These are phyloP conservation scores for Octopus bimaculoides DNA, from an alignment of 1,140 invertebrate species.

Conservation along the genomic window DNA sequence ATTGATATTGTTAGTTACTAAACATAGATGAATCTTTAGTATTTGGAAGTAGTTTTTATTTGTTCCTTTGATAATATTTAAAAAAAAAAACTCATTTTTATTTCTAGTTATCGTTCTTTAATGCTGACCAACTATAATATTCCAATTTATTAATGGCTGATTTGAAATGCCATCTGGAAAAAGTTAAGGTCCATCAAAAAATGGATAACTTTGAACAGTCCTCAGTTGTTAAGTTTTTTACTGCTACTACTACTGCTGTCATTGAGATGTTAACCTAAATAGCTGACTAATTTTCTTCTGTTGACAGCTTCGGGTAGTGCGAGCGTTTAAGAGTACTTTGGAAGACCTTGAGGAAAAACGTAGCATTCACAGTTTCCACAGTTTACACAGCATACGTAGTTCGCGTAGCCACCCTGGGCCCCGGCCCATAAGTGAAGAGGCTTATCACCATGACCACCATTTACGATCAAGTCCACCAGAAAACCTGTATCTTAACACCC, in stretches of 20 bases:
- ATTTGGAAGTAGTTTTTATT: too few species aligned
- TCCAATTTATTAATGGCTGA: too few species aligned
- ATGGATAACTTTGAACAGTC: constrained; percentile 8
- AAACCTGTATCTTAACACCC: constrained; percentile 14
- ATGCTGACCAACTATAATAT: too few species aligned
- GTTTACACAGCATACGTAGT: constrained; percentile 89
- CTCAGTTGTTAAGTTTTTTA: constrained; percentile 6
- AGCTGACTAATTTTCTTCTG: constrained; percentile 23
- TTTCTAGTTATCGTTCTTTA: too few species aligned
- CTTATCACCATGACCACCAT: constrained; percentile 18
- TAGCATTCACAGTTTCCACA: constrained; percentile 91
- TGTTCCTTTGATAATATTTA: too few species aligned
- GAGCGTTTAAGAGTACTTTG: constrained; percentile 99
- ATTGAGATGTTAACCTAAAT: constrained; percentile 15
- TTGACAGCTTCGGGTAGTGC: constrained; percentile 97
- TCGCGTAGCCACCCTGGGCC: constrained; percentile 75
- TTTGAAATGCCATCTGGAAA: too few species aligned
- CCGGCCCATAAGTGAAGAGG: constrained; percentile 72
- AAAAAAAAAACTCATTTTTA: too few species aligned
- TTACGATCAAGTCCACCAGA: constrained; percentile 14
- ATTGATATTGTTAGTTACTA: too few species aligned
- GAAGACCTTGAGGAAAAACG: constrained; percentile 99
- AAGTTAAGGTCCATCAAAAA: neutral
- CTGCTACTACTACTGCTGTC: constrained; percentile 2
- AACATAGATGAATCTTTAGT: too few species aligned